phyloP scores from a whole-genome alignment of 1,140 invertebrate genomes.

The Matsumurasca onukii region DNA sequence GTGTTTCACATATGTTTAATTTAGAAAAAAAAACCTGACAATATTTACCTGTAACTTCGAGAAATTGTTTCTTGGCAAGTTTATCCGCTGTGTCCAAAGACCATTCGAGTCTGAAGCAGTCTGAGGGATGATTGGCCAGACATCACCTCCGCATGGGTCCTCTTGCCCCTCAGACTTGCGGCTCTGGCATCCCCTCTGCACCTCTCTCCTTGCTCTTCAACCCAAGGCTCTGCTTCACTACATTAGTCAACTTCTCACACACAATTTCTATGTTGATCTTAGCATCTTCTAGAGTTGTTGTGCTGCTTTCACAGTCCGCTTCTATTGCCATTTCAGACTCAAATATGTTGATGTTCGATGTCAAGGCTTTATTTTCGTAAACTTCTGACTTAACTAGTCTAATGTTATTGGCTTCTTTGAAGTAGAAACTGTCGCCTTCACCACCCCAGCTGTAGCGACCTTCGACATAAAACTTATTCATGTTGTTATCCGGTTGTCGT shows the following conservation, averaged over 20 bases:
- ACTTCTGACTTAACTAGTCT: slow-evolving; percentile 49
- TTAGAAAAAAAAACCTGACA: too few species aligned
- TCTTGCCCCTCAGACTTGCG: slow-evolving; percentile 56
- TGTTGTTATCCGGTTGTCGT: background rate
- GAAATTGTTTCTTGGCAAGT: background rate
- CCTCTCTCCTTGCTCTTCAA: slow-evolving; percentile 33
- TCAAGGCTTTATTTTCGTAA: slow-evolving; percentile 44
- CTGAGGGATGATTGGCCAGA: slow-evolving; percentile 26
- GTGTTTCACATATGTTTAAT: too few species aligned
- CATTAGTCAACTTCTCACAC: slow-evolving; percentile 22
- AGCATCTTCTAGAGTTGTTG: slow-evolving; percentile 20
- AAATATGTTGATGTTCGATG: slow-evolving; percentile 45
- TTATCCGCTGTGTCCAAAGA: slow-evolving; percentile 2
- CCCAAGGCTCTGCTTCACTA: slow-evolving; percentile 21
- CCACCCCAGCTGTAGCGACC: slow-evolving; percentile 78
- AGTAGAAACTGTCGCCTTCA: slow-evolving; percentile 58
- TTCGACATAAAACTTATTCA: slow-evolving; percentile 53
- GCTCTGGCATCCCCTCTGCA: slow-evolving; percentile 40
- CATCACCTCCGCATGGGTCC: slow-evolving; percentile 47
- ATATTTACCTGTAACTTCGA: too few species aligned
- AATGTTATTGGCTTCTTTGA: slow-evolving; percentile 41
- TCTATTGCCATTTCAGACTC: slow-evolving; percentile 42
- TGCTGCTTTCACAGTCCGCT: slow-evolving; percentile 20
- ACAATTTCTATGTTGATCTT: slow-evolving; percentile 13
- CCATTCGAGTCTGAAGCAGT: slow-evolving; percentile 33